Percentiles rank a stretch among this genome's conserved stretches.
phyloP scores from a whole-genome alignment of 2,797 vertebrate species.

The Coccyzus lansbergi region DNA sequence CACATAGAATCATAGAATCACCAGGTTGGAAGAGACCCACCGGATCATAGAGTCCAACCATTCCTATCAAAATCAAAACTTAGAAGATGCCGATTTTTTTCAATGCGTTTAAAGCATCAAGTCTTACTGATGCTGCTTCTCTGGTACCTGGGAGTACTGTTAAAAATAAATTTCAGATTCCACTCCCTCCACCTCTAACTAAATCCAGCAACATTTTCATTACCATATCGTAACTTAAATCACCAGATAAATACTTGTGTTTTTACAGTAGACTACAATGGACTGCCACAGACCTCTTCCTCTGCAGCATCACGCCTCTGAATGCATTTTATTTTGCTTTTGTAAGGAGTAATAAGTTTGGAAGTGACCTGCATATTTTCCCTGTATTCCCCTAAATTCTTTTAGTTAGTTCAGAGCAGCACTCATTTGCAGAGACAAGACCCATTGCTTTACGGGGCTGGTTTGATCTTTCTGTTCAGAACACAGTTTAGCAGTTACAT shows the following conservation, averaged over 20 bases:
- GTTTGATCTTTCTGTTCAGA: neutral
- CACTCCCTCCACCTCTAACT: neutral
- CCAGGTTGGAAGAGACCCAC: no score
- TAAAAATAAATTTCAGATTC: neutral
- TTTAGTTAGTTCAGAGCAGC: neutral
- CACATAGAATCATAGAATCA: no score
- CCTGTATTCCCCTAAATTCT: neutral
- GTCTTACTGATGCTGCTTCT: neutral
- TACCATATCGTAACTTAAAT: neutral
- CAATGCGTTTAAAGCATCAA: neutral
- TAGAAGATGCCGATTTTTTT: neutral
- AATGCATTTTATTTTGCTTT: neutral
- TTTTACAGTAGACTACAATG: neutral
- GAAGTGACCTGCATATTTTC: neutral
- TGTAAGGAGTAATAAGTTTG: neutral
- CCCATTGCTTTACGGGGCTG: neutral
- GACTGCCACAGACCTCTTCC: neutral
- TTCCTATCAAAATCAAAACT: no score
- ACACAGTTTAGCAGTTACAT: fast-evolving
- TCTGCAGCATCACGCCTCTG: neutral
- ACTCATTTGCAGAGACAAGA: neutral
- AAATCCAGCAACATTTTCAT: neutral
- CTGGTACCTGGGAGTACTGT: neutral
- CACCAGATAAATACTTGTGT: neutral
- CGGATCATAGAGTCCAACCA: no score